These are phyloP conservation scores for Drosophila lacteicornis DNA, from an alignment of 1,140 invertebrate genomes.

Conservation along the genomic window DNA sequence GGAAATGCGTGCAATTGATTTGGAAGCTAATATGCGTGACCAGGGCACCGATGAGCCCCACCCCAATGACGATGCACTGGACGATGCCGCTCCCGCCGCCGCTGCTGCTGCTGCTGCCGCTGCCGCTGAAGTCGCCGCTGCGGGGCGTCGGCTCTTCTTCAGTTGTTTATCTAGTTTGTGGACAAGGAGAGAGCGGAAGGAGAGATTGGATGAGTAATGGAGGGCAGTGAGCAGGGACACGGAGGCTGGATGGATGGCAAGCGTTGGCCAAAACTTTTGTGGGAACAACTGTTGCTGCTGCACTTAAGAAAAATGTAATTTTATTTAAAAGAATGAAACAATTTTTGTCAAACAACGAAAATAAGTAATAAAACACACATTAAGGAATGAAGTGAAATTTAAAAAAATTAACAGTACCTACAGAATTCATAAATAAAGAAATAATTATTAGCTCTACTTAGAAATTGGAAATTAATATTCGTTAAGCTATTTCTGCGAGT, in stretches of 20 bases:
- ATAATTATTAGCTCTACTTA: no score
- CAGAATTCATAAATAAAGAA: no score
- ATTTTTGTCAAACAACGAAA: no score
- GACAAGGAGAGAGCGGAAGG: background rate
- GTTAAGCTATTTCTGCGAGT: constrained; percentile 13
- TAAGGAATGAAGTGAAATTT: background rate
- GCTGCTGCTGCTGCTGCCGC: constrained; percentile 58
- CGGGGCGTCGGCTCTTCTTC: constrained; percentile 75
- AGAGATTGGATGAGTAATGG: constrained; percentile 2
- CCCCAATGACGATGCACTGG: constrained; percentile 28
- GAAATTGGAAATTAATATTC: background rate
- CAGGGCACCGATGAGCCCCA: constrained; percentile 52
- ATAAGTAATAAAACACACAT: background rate
- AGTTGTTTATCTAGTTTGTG: constrained; percentile 68
- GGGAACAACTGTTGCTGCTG: constrained; percentile 62
- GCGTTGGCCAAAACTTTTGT: constrained; percentile 19
- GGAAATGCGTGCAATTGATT: constrained; percentile 78
- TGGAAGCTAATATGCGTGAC: constrained; percentile 71
- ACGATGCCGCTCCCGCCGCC: constrained; percentile 37
- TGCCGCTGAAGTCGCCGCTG: constrained; percentile 66
- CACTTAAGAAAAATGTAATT: constrained; percentile 2
- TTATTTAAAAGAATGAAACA: background rate
- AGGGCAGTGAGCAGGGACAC: constrained; percentile 3
- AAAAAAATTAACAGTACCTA: no score
- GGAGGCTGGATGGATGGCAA: background rate